Base-by-base conservation (phyloP, 2,113 vertebrate species). In the Elaphurus davidianus region DNA sequence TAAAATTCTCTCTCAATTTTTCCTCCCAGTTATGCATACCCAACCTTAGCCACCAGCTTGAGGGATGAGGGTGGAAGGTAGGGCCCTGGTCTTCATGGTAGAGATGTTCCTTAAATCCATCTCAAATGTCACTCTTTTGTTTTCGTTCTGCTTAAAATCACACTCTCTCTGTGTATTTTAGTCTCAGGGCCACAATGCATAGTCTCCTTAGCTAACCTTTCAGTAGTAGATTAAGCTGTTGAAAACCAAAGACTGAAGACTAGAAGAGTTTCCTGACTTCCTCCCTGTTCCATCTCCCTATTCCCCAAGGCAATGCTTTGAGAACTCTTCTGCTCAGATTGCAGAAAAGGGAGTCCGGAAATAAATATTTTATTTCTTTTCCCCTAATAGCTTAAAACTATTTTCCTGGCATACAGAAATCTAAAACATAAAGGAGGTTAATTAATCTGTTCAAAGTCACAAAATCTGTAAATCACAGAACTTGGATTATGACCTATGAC, bases 71-170 rank as follows among this genome's bases (percentile, higher is more conserved):
- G 2, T 84, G 36, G 3, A 5, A 86, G 1, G 3, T 21, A 28
- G 7, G 19, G 50, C 5, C 8, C 30, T 88, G 9, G 19, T 84
- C 30, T 84, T 84, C 43, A 60, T 10, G 16, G 10, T 62, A 57
- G 10, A 15, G 82, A 43, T 52, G 14, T 23, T 92, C 40, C 7
- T 83, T 55, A 87, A 64, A 93, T 95, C 86, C n/a, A 52, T 92
- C 43, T 74, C 81, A 60, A 47, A 86, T 1, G 21, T 27, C 55
- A 30, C 19, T 50, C 33, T 33, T 23, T 88, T 5, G 1, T 84
- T 74, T 94, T 43, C 15, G 76, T 88, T 74, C 12, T 81, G 23
- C 11, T 47, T 89, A 81, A 45, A 82, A 23, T 57, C 7, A 50
- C 27, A 23, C 12, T 52, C 12, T 60, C 3, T 74, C 8, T 81